phyloP scores from a whole-genome alignment of 2,888 invertebrate genomes.

The Leucophenga montana region DNA sequence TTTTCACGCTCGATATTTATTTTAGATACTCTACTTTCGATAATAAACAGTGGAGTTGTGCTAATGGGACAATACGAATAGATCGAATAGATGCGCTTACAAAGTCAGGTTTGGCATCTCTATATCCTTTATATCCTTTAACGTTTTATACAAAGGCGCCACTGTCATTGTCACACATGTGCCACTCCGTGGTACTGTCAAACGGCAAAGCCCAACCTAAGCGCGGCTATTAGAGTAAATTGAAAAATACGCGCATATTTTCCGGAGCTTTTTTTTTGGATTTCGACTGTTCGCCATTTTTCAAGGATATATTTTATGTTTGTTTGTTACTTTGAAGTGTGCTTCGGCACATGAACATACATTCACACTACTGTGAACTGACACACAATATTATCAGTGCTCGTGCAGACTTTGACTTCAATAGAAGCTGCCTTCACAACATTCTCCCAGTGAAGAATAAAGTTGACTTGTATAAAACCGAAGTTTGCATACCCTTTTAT shows the following conservation, averaged over 20 bases:
- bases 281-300: neutral
- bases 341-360: constrained; percentile 31
- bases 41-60: neutral
- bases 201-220: constrained; percentile 44
- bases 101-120: constrained; percentile 41
- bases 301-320: constrained; percentile 53
- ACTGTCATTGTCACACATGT: constrained; percentile 58
- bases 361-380: constrained; percentile 14
- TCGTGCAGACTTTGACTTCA: constrained; percentile 54
- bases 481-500: constrained; percentile 3
- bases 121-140: no score
- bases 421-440: constrained; percentile 1
- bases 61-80: neutral
- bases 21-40: neutral
- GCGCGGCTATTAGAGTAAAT: constrained; percentile 62
- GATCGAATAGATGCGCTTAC: constrained; percentile 7
- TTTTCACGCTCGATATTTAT: constrained; percentile 16
- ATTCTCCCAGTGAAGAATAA: neutral
- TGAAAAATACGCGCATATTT: constrained; percentile 52
- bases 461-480: neutral
- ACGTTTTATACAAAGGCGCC: constrained; percentile 36
- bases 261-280: neutral
- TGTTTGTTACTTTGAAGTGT: constrained; percentile 61
- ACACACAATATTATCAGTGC: constrained; percentile 57
- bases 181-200: constrained; percentile 48